Evolutionary conservation across 2,888 invertebrate species (phyloP), one percentile per base, ranked within the genome.

Genomic region (Lasioglossum marginatum): DNA sequence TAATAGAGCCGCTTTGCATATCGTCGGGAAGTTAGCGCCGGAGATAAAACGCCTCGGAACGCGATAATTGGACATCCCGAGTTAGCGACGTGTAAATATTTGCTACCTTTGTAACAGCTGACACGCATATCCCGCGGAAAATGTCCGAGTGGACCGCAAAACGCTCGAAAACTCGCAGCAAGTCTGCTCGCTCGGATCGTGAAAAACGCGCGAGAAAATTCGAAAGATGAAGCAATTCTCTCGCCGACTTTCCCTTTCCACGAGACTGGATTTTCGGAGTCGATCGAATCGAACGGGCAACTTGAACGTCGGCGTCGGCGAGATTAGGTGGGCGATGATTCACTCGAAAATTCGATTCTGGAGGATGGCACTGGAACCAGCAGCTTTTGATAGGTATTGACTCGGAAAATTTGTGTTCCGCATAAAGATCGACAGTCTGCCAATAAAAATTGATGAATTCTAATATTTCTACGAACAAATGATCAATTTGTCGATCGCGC

Each of bases 61-160:
- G 91, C 89, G 91, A 92, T 93, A 93, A 93, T 93, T 93, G 90
- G 91, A 90, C 93, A 85, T 86, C 79, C 82, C 76, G 76, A 72
- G 66, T 68, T 84, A 57, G 76, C 78, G 86, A 81, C 88, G 88
- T 84, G 81, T 80, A 86, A 90, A 87, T 86, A 90, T 92, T 92
- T 92, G 83, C 89, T 81, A 81, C 82, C 88, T 90, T 92, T 92
- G 88, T 88, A 84, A 80, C 66, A 73, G 16, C 77, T 71, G 77
- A 83, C 87, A 85, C 79, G 81, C 87, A 34, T 82, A 40, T 71
- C 23, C 63, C 57, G 40, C 77, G 77, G 82, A 87, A 85, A 77
- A 73, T 79, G 82, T 88, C 74, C 45, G n/a, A 45, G 40, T 40
- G 31, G 63, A 19, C 27, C 27, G 31, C 63, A 34, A 34, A 63